phyloP scores from a whole-genome alignment of 2,888 invertebrate species.

The Nephrotoma appendiculata region DNA sequence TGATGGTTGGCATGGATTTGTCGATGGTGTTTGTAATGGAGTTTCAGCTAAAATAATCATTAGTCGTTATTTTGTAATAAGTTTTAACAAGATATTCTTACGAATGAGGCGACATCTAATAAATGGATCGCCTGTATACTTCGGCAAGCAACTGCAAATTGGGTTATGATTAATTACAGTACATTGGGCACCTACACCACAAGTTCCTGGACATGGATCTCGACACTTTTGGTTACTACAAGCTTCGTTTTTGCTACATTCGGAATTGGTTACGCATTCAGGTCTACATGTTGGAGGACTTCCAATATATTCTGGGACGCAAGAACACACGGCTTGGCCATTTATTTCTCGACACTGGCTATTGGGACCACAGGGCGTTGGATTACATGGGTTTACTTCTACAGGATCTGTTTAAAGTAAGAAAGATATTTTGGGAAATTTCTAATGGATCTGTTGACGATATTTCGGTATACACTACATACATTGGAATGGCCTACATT shows the following conservation, averaged over 20 bases:
- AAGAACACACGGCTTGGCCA: conserved; percentile 49
- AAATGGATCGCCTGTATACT: conserved; percentile 57
- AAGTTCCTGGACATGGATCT: conserved; percentile 61
- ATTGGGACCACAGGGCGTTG: conserved; percentile 58
- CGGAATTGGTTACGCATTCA: conserved; percentile 55
- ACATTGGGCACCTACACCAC: conserved; percentile 54
- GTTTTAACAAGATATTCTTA: conserved; percentile 15
- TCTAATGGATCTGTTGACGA: neutral
- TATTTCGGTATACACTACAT: conserved; percentile 21
- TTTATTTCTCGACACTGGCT: conserved; percentile 50
- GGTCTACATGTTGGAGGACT: conserved; percentile 58
- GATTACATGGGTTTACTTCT: conserved; percentile 44
- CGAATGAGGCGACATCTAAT: conserved; percentile 36
- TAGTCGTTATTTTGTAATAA: neutral
- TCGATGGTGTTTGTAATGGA: conserved; percentile 17
- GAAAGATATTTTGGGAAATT: neutral
- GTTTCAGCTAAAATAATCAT: conserved; percentile 17
- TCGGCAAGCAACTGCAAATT: conserved; percentile 48
- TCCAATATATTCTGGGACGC: conserved; percentile 46
- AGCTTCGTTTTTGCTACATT: conserved; percentile 50
- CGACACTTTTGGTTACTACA: conserved; percentile 59
- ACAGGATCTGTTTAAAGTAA: conserved; percentile 28
- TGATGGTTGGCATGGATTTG: conserved; percentile 42
- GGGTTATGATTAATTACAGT: conserved; percentile 61
- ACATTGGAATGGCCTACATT: conserved; percentile 47